Evolutionary conservation across 2,888 invertebrate species (phyloP), one percentile per base, ranked within the genome.

Genomic region (Arenicola marina): DNA sequence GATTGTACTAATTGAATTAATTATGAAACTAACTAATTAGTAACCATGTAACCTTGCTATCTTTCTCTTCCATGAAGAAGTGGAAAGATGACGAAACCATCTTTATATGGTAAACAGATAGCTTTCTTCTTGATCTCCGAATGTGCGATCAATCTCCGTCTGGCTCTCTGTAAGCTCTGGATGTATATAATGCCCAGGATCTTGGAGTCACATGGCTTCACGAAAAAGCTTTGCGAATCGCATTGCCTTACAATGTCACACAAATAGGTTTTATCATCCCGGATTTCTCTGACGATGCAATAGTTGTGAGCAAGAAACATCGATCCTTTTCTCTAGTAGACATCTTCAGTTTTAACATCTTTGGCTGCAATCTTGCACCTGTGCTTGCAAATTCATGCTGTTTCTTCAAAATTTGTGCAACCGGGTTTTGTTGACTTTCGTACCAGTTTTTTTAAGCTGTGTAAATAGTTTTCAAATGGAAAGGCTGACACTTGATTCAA

Each of bases 391-490:
- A 56, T 43, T 63, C 61, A 15, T 3, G 7, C n/a, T 56, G 3
- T 44, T 60, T 18, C 29, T 56, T 59, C n/a, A 31, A 38, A 31
- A 66, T 28, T 32, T 66, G 63, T n/a, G 34, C 48, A 7, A 66
- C 33, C 1, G 60, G 63, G 55, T 61, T 51, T 11, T 31, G 32
- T 2, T n/a, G 55, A 31, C 21, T 34, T 56, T 24, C 58, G n/a
- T 1, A 63, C 63, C 31, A 55, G 28, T 51, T 46, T 31, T 45
- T 66, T 66, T 2, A 66, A 15, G 4, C 1, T 3, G 26, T 61
- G 63, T 4, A 62, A 26, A 46, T 51, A 43, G 51, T 59, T 65
- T 51, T 65, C 65, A 62, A 65, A 67, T 18, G 43, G 51, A 51
- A 67, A 65, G 4, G 53, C 56, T 11, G 53, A 56, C n/a, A 62